Conservation (phyloP, 2,888 invertebrate genomes). For the Brachypterus glaber region DNA sequence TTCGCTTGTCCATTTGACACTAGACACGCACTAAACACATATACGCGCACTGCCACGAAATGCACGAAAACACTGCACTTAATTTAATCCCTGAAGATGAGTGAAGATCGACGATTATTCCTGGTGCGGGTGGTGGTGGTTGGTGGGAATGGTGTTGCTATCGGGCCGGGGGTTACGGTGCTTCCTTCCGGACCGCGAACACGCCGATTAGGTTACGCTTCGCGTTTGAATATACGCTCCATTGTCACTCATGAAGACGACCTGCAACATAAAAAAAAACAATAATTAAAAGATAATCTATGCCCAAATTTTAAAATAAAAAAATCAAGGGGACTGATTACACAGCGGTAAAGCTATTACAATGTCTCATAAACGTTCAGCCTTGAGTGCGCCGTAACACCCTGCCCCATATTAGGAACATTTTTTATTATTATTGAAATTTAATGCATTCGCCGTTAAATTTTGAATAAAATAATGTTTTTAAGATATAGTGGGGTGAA, state of each 20-base stretch:
- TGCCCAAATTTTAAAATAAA: no score
- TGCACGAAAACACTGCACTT: constrained; percentile 18
- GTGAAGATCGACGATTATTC: not conserved
- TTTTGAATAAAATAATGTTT: no score
- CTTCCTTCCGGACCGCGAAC: constrained; percentile 21
- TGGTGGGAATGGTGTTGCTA: not conserved
- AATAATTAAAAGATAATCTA: not conserved
- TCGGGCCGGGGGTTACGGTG: constrained; percentile 10
- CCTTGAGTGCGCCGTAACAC: no score
- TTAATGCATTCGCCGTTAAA: no score
- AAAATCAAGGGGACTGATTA: no score
- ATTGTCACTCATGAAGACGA: constrained; percentile 38
- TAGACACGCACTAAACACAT: constrained; percentile 10
- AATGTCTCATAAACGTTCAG: no score
- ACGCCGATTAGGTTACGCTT: constrained; percentile 35
- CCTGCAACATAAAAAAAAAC: constrained; percentile 28
- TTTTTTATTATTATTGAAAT: no score
- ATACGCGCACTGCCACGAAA: constrained; percentile 16
- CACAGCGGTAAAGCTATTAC: no score
- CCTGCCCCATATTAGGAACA: no score
- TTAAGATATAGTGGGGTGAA: no score
- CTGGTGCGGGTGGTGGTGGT: constrained; percentile 11
- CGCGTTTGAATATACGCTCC: constrained; percentile 38
- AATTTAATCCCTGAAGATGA: not conserved
- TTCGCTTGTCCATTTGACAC: constrained; percentile 75